Base-by-base conservation (phyloP, 2,113 vertebrate genomes). In the Psilopsiagon aurifrons region DNA sequence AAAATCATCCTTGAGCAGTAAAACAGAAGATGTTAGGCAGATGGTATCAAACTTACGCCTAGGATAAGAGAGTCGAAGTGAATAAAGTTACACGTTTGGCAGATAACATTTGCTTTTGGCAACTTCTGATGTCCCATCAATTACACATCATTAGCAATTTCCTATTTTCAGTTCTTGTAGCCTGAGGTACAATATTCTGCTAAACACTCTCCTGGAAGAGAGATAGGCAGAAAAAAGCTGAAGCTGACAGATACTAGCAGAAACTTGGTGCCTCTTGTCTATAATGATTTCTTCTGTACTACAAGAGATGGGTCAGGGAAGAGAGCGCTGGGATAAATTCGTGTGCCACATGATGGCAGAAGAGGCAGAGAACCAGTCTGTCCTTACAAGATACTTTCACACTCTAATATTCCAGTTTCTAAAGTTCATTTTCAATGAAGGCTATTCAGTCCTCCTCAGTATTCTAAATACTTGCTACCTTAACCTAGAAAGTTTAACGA, bases 51-150 rank as follows among this genome's bases (percentile, higher is more conserved):
- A 87, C 89, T 57, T 66, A n/a, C 74, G 69, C 31, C 67, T 77
- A 17, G 25, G 44, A 83, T 92, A 91, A 85, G 81, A 86, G 18
- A 64, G 49, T 24, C 64, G 52, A 71, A 92, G 55, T 88, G 60
- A 94, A 86, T 86, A 54, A 90, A 89, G 81, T 91, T 92, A 57
- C 13, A n/a, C 9, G 31, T 91, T 75, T 83, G 47, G 66, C 71
- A 90, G 82, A 77, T 91, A 89, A 70, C 49, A 35, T 79, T 95
- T 77, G 62, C 70, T 94, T 96, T 88, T 96, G 92, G 94, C 92
- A 91, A 43, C 37, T 76, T 66, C 62, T 73, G 3, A 28, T 83
- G 70, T 91, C 59, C 86, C 74, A 74, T 96, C 70, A 67, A 59
- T 92, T 92, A 54, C 52, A 80, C 20, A 87, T 94, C 66, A 89